Conservation (phyloP, 1,140 invertebrate genomes). For the Drosophila kurseongensis region DNA sequence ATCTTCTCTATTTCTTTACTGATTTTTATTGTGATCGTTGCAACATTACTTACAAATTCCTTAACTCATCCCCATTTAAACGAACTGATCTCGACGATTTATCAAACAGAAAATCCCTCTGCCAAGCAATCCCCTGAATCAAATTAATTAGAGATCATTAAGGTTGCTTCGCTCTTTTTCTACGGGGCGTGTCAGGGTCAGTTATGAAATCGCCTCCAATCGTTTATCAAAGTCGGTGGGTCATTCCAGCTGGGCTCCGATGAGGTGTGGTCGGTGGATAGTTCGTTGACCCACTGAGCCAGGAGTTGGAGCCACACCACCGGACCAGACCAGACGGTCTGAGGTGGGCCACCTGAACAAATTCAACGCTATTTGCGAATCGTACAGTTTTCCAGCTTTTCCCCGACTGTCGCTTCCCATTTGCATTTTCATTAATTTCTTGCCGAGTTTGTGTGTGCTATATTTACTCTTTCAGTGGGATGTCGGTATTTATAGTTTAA, state of each 20-base stretch:
- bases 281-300: constrained; percentile 35
- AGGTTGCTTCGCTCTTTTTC: constrained; percentile 7
- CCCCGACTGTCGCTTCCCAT: constrained; percentile 52
- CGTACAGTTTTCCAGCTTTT: constrained; percentile 40
- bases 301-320: constrained; percentile 2
- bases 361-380: constrained; percentile 52
- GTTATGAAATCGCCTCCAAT: constrained; percentile 27
- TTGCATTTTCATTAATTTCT: constrained; percentile 69
- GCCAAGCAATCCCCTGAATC: constrained; percentile 18
- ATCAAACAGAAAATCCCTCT: constrained; percentile 21
- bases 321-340: constrained; percentile 8
- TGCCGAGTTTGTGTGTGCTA: neutral
- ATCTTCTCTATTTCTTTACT: neutral
- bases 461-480: constrained; percentile 5
- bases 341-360: constrained; percentile 56
- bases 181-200: constrained; percentile 39
- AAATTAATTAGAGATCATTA: constrained; percentile 71
- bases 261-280: constrained; percentile 17
- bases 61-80: neutral
- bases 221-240: constrained; percentile 48
- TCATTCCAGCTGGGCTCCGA: neutral
- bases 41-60: constrained; percentile 1
- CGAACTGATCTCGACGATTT: constrained; percentile 31
- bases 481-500: neutral
- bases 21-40: neutral